These are phyloP conservation scores for Acanthacorydalis orientalis DNA, from an alignment of 2,888 invertebrate species.

Conservation along the genomic window DNA sequence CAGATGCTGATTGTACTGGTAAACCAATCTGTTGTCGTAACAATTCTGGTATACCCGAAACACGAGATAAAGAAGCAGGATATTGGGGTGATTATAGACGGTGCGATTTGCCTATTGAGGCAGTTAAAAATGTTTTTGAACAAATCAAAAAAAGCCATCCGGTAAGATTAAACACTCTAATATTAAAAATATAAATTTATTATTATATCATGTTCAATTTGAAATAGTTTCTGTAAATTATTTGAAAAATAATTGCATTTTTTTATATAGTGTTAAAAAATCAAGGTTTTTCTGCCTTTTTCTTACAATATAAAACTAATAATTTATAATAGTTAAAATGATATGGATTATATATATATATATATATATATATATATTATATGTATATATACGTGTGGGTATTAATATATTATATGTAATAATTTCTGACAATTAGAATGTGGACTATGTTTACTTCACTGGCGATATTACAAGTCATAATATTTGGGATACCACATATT, in stretches of 20 bases:
- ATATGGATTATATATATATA: background rate
- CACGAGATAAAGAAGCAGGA: slow-evolving; percentile 36
- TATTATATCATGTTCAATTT: too few relatives aligned
- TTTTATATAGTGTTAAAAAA: too few relatives aligned
- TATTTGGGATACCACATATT: slow-evolving; percentile 66
- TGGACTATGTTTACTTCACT: slow-evolving; percentile 26
- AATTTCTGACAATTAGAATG: background rate
- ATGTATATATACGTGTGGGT: background rate
- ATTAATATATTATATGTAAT: background rate
- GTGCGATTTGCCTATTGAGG: slow-evolving; percentile 60
- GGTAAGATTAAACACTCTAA: slow-evolving; percentile 19
- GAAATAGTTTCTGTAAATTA: too few relatives aligned
- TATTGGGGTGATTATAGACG: slow-evolving; percentile 65
- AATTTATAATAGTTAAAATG: too few relatives aligned
- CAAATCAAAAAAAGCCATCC: slow-evolving; percentile 36
- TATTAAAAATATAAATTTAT: too few relatives aligned
- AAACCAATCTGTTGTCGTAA: slow-evolving; percentile 63
- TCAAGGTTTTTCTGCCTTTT: too few relatives aligned
- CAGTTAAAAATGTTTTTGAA: slow-evolving; percentile 46
- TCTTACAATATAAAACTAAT: too few relatives aligned
- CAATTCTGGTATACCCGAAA: slow-evolving; percentile 28
- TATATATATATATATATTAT: background rate
- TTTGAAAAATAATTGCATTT: too few relatives aligned
- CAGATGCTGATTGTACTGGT: slow-evolving; percentile 45
- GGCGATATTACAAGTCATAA: slow-evolving; percentile 79